Evolutionary conservation across 1,140 invertebrate species (phyloP).

Genomic region (Eriosoma lanigerum): DNA sequence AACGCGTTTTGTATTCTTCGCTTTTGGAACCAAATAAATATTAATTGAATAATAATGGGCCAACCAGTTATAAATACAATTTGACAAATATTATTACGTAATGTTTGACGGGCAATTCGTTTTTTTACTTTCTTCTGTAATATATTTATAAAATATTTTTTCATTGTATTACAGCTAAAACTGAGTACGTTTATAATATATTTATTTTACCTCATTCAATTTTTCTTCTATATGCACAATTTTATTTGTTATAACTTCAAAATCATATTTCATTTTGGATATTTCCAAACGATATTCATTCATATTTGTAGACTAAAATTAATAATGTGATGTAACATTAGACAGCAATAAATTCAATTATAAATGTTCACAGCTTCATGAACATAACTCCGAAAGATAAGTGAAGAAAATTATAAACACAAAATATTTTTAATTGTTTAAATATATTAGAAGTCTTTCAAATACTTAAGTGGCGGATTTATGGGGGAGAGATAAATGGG

Average conservation of each 20-base stretch:
- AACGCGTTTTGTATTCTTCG: conserved; percentile 26
- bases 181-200: not conserved
- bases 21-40: conserved; percentile 28
- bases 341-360: too few species aligned
- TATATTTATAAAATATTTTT: too few species aligned
- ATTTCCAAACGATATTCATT: conserved; percentile 26
- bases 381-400: too few species aligned
- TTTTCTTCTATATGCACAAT: conserved; percentile 17
- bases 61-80: conserved; percentile 18
- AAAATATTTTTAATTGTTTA: too few species aligned
- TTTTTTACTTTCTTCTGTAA: not conserved
- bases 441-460: too few species aligned
- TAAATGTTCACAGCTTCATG: too few species aligned
- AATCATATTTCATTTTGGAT: conserved; percentile 16
- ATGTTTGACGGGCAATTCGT: not conserved
- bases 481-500: too few species aligned
- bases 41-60: conserved; percentile 21
- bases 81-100: not conserved
- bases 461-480: too few species aligned
- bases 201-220: conserved; percentile 35
- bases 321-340: not conserved
- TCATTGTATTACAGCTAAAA: too few species aligned
- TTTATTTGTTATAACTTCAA: not conserved
- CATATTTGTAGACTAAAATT: conserved; percentile 12
- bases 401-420: too few species aligned